Conservation (phyloP, 2,797 vertebrate species). For the Sebastes cheni region DNA sequence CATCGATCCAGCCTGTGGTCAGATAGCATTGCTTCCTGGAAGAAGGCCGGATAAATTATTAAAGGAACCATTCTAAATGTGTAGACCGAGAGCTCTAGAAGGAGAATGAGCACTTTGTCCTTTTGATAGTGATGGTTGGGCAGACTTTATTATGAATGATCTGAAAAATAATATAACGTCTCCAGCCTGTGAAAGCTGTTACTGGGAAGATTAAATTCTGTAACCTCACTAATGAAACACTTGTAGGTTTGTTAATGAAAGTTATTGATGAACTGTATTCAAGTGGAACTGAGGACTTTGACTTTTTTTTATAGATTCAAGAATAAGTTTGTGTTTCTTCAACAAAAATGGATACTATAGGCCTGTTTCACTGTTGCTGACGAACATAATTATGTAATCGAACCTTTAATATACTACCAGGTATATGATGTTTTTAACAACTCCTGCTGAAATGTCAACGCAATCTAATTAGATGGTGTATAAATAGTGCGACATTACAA, state of each 20-base stretch:
- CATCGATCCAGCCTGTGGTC: constrained; percentile 73
- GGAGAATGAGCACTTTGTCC: constrained; percentile 45
- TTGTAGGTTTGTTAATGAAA: background rate
- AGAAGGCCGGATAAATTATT: constrained; percentile 77
- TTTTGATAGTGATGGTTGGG: constrained; percentile 2
- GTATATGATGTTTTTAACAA: background rate
- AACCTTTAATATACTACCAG: background rate
- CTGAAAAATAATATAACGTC: constrained; percentile 5
- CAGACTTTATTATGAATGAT: constrained; percentile 25
- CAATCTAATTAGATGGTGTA: background rate
- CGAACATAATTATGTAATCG: background rate
- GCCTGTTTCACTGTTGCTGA: background rate
- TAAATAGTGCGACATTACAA: background rate
- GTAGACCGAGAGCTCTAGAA: constrained; percentile 45
- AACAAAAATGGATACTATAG: background rate
- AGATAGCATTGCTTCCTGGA: constrained; percentile 70
- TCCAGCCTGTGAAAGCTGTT: constrained; percentile 13
- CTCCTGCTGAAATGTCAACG: background rate
- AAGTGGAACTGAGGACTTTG: background rate
- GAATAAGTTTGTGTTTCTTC: background rate
- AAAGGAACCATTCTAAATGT: constrained; percentile 72
- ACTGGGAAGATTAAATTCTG: background rate
- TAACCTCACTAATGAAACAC: background rate
- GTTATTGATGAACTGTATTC: background rate
- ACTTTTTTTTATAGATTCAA: background rate